Conservation (phyloP, 2,888 invertebrate species). For the Brassicogethes aeneus region DNA sequence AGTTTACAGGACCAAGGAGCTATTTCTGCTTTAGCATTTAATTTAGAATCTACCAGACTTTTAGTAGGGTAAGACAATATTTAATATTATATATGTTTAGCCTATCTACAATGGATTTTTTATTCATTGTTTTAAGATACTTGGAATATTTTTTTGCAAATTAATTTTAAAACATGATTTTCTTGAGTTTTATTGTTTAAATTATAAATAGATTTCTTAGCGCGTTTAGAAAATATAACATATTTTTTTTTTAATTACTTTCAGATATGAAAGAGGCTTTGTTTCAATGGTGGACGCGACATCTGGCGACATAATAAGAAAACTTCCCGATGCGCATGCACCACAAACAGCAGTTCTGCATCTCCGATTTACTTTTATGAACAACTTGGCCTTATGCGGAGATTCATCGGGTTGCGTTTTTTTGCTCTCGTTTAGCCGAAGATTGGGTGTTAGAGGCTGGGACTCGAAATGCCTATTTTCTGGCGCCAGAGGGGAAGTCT, state of each 20-base stretch:
- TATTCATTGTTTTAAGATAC: too few relatives aligned
- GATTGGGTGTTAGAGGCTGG: constrained; percentile 80
- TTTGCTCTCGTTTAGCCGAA: constrained; percentile 80
- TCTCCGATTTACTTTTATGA: constrained; percentile 42
- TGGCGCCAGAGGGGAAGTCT: constrained; percentile 93
- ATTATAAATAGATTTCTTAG: too few relatives aligned
- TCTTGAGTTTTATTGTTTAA: too few relatives aligned
- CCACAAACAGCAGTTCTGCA: constrained; percentile 76
- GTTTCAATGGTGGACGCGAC: constrained; percentile 85
- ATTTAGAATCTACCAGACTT: constrained; percentile 76
- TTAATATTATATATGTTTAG: neutral
- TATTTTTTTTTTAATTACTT: constrained; percentile 2
- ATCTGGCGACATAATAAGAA: constrained; percentile 67
- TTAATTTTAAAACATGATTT: too few relatives aligned
- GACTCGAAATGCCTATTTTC: constrained; percentile 92
- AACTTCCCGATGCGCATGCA: constrained; percentile 72
- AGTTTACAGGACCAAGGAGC: constrained; percentile 63
- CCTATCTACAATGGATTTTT: too few relatives aligned
- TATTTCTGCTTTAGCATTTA: constrained; percentile 77
- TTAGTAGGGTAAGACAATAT: constrained; percentile 54
- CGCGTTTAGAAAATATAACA: neutral
- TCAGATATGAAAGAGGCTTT: constrained; percentile 64
- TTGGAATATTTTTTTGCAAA: too few relatives aligned
- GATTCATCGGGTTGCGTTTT: constrained; percentile 90
- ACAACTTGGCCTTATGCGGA: constrained; percentile 64